Base-by-base conservation (phyloP, 2,113 vertebrate species). In the Falco punctatus region DNA sequence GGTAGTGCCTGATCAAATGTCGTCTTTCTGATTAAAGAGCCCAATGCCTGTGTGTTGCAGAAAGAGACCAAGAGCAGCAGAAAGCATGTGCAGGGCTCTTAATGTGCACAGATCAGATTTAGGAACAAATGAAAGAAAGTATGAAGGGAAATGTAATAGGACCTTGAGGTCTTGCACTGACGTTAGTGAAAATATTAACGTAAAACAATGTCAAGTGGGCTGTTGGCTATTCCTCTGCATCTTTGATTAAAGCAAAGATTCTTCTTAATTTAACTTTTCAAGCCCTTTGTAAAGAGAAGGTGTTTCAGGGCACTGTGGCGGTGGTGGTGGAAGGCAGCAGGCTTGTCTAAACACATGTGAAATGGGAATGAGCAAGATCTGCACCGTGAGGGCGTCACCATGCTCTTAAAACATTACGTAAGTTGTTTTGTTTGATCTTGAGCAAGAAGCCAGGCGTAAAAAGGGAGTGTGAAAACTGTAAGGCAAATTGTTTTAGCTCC, bases 341-440 rank as follows among this genome's bases (percentile, higher is more conserved):
- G 2, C 95, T 48, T 77, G 95, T 83, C 94, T 86, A 61, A 93
- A 88, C 92, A 86, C n/a, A 52, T 86, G 64, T 8, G 84, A 52
- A 72, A 66, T 9, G 28, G 70, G 33, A 46, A 24, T 4, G 54
- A 71, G 48, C 48, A 14, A 64, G 59, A 42, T 13, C 30, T 40
- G 61, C 30, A 21, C 65, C 2, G 2, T 2, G 10, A 64, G 22
- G 42, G 83, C n/a, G 54, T 92, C 93, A 91, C 66, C 0, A 27
- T 22, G 67, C 57, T 51, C 38, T 30, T 42, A 17, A 51, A 40
- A 44, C 42, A 2, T 94, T 90, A 90, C 24, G n/a, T 59, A 94
- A 95, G 38, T 51, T 93, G 75, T 90, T 97, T 96, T 88, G 24
- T 30, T 73, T 13, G 20, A 51, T 66, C 22, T 79, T 33, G 55